Conservation (phyloP, 2,113 vertebrate genomes). For the Ranitomeya variabilis region DNA sequence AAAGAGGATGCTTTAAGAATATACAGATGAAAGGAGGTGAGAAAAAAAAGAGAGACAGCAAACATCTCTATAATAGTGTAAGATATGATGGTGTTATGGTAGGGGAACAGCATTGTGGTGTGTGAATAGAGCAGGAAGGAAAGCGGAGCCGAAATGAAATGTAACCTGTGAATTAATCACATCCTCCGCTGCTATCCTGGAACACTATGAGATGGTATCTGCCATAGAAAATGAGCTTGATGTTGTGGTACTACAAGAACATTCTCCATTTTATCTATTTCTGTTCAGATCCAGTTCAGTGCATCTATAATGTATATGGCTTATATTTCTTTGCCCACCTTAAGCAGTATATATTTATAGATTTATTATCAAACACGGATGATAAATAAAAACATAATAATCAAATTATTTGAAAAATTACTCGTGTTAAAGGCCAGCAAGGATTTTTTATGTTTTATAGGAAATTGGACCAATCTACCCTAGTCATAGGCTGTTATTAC, state of each 20-base stretch:
- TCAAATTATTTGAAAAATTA: not conserved
- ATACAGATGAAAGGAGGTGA: not conserved
- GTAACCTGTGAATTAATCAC: slow-evolving; percentile 40
- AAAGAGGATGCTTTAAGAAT: not conserved
- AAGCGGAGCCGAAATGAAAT: slow-evolving; percentile 26
- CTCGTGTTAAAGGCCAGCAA: not conserved
- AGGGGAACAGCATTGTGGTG: slow-evolving; percentile 21
- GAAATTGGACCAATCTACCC: not conserved
- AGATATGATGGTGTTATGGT: slow-evolving; percentile 24
- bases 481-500: not conserved
- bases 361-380: not conserved
- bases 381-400: not conserved
- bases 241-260: not conserved
- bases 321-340: not conserved
- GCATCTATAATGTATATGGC: not conserved
- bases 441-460: not conserved
- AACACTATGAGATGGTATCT: slow-evolving; percentile 10
- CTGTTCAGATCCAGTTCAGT: not conserved
- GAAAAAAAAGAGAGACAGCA: slow-evolving; percentile 4
- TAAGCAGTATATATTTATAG: not conserved
- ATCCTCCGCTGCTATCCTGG: slow-evolving; percentile 9
- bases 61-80: slow-evolving; percentile 22
- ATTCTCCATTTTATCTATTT: not conserved
- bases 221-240: slow-evolving; percentile 18
- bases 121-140: not conserved